phyloP scores from a whole-genome alignment of 1,140 invertebrate genomes.

The Cydia pomonella region DNA sequence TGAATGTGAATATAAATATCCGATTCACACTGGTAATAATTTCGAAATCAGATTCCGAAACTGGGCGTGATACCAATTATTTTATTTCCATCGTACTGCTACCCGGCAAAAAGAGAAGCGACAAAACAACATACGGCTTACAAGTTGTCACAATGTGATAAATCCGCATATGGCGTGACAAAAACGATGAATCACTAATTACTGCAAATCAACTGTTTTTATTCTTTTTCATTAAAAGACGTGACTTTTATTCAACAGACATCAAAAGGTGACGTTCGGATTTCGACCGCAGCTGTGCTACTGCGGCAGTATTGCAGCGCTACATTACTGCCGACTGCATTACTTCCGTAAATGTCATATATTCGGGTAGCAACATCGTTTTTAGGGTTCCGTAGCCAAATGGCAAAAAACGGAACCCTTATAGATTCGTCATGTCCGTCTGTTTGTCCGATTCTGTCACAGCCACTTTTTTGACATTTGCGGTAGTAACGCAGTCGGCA shows the following conservation, averaged over 20 bases:
- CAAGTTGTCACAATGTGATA: slow-evolving; percentile 10
- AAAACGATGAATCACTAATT: slow-evolving; percentile 18
- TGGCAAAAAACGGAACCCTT: too few relatives aligned
- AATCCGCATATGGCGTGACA: slow-evolving; percentile 18
- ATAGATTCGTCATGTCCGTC: too few relatives aligned
- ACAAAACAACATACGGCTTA: slow-evolving; percentile 7
- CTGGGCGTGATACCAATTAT: slow-evolving; percentile 9
- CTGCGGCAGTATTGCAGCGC: too few relatives aligned
- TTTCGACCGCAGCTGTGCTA: too few relatives aligned
- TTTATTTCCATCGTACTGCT: neutral
- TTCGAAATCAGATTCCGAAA: neutral
- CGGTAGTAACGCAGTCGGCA: too few relatives aligned
- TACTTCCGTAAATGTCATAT: too few relatives aligned
- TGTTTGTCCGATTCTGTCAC: too few relatives aligned
- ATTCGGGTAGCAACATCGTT: too few relatives aligned
- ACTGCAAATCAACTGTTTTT: neutral
- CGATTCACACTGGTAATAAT: neutral
- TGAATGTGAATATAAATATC: neutral
- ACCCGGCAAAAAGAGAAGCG: slow-evolving; percentile 1
- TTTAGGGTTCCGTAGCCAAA: too few relatives aligned
- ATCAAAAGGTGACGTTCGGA: too few relatives aligned
- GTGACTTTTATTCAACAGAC: neutral
- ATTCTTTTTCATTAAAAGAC: slow-evolving; percentile 8
- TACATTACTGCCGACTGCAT: too few relatives aligned
- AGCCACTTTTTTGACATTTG: too few relatives aligned